Conservation (phyloP, 2,888 invertebrate species). For the Ptilodon capucinus region DNA sequence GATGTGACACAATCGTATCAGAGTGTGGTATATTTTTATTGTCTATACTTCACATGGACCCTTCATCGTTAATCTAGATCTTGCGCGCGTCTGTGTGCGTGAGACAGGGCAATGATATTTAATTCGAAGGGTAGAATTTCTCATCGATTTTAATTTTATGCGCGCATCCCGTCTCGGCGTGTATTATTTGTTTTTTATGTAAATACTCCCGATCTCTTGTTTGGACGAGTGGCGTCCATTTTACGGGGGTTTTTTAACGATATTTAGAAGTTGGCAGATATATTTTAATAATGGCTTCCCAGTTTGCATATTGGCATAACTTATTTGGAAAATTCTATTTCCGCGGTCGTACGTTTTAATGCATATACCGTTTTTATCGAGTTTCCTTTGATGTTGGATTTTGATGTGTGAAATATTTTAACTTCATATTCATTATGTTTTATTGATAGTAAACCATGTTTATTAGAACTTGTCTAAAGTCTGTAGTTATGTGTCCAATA, state of each 20-base stretch:
- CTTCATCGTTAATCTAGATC: slow-evolving; percentile 71
- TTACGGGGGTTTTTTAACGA: slow-evolving; percentile 63
- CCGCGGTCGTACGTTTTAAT: slow-evolving; percentile 2
- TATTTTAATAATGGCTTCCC: slow-evolving; percentile 60
- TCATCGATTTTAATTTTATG: slow-evolving; percentile 83
- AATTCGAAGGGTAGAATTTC: slow-evolving; percentile 80
- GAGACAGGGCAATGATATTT: slow-evolving; percentile 78
- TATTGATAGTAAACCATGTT: not conserved
- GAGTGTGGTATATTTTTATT: not conserved
- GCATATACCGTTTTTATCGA: not conserved
- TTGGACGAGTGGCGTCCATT: slow-evolving; percentile 70
- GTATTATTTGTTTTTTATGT: slow-evolving; percentile 81
- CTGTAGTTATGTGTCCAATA: not conserved
- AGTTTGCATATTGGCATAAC: slow-evolving; percentile 48
- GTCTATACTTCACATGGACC: slow-evolving; percentile 39
- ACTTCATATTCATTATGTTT: not conserved
- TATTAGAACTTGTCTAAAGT: not conserved
- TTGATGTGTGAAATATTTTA: not conserved
- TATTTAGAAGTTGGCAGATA: slow-evolving; percentile 64
- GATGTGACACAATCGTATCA: too few relatives aligned
- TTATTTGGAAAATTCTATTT: slow-evolving; percentile 28
- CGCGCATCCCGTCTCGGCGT: slow-evolving; percentile 77
- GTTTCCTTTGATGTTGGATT: not conserved
- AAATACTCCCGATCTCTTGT: slow-evolving; percentile 75
- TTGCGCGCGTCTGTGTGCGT: slow-evolving; percentile 56